phyloP scores from a whole-genome alignment of 2,113 vertebrate genomes.

The Burhinus bistriatus region DNA sequence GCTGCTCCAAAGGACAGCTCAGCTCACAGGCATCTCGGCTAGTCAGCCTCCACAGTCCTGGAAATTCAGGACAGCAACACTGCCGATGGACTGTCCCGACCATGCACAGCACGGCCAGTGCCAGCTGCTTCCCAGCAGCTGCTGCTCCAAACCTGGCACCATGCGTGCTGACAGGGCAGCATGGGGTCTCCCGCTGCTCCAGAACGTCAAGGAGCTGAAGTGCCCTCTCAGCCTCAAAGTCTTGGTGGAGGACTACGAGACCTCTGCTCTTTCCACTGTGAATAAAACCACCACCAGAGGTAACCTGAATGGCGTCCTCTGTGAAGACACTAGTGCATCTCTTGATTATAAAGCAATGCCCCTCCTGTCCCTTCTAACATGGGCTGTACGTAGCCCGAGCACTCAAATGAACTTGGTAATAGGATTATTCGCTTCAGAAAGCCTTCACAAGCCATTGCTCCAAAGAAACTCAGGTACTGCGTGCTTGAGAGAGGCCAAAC shows the following conservation, averaged over 20 bases:
- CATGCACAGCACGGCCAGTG: accelerated
- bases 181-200: accelerated
- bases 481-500: neutral
- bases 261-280: neutral
- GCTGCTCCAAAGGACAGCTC: neutral
- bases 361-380: neutral
- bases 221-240: too few species aligned
- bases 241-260: too few species aligned
- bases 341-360: neutral
- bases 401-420: neutral
- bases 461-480: neutral
- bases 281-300: too few species aligned
- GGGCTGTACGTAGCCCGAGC: accelerated
- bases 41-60: neutral
- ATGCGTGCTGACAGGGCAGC: accelerated
- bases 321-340: neutral
- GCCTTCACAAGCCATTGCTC: neutral
- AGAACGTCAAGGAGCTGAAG: neutral
- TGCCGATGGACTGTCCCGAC: accelerated
- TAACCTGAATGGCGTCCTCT: neutral
- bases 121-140: neutral
- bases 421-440: neutral
- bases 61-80: accelerated
- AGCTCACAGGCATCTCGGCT: neutral
- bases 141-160: neutral